phyloP scores from a whole-genome alignment of 53 echinoderm and acorn worm species.

The Patiria pectinifera region DNA sequence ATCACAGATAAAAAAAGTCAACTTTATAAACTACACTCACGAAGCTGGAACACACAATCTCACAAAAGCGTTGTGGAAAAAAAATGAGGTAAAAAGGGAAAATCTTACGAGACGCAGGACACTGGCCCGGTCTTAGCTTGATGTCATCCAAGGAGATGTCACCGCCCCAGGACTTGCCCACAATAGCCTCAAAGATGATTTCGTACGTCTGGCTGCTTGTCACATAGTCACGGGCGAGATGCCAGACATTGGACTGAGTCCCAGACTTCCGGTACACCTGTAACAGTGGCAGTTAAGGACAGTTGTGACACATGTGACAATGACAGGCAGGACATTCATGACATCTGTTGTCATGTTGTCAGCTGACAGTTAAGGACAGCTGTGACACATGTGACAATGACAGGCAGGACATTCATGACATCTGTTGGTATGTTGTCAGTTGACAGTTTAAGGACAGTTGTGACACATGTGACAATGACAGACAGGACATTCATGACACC shows the following conservation, averaged over 20 bases:
- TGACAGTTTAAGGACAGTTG: too few relatives aligned
- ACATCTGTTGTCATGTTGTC: too few relatives aligned
- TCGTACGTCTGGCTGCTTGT: slow-evolving; percentile 67
- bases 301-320: neutral
- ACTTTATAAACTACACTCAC: too few relatives aligned
- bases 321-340: too few relatives aligned
- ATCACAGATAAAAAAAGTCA: too few relatives aligned
- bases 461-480: too few relatives aligned
- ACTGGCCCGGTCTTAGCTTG: slow-evolving; percentile 45
- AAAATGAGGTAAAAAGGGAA: neutral
- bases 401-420: too few relatives aligned
- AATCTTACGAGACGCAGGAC: slow-evolving; percentile 68
- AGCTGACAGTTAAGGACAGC: too few relatives aligned
- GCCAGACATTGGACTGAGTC: slow-evolving; percentile 85
- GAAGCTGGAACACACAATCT: too few relatives aligned
- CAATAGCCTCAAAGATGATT: slow-evolving; percentile 75
- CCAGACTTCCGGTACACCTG: slow-evolving; percentile 87
- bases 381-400: neutral
- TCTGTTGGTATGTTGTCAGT: too few relatives aligned
- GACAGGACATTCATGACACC: too few relatives aligned
- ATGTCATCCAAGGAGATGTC: slow-evolving; percentile 88
- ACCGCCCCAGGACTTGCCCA: slow-evolving; percentile 68
- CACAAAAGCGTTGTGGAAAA: too few relatives aligned
- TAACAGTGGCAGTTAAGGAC: neutral
- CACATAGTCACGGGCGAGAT: slow-evolving; percentile 62